Percentiles rank a stretch among this genome's conserved stretches.
phyloP scores from a whole-genome alignment of 2,113 vertebrate species.

The Tachysurus fulvidraco region DNA sequence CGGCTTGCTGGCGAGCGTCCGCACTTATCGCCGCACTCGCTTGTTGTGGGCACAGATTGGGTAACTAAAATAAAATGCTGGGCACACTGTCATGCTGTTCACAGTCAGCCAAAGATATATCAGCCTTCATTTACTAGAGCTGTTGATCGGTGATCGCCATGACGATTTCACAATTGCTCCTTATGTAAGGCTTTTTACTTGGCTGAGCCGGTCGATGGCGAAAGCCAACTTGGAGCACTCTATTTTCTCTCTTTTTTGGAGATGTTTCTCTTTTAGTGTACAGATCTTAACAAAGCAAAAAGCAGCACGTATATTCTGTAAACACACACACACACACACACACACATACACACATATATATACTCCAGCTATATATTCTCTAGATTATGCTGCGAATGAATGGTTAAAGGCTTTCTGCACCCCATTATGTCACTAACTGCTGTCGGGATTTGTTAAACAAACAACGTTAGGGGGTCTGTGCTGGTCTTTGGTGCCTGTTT shows the following conservation, averaged over 20 bases:
- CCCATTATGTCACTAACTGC: background rate
- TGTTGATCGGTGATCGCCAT: slow-evolving; percentile 13
- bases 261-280: background rate
- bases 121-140: background rate
- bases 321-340: too few relatives aligned
- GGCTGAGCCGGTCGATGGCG: slow-evolving; percentile 3
- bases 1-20: background rate
- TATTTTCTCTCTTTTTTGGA: background rate
- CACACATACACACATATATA: too few relatives aligned
- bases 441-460: slow-evolving; percentile 39
- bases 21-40: background rate
- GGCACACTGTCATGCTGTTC: background rate
- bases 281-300: background rate
- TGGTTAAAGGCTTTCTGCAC: background rate
- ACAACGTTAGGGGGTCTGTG: slow-evolving; percentile 7
- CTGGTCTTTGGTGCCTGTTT: background rate
- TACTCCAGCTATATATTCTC: too few relatives aligned
- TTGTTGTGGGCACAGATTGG: background rate
- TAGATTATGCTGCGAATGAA: background rate
- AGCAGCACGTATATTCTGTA: background rate
- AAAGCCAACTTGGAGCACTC: slow-evolving; percentile 11
- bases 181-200: slow-evolving; percentile 21
- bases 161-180: slow-evolving; percentile 36
- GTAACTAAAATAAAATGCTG: background rate
- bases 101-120: background rate